Evolutionary conservation across 2,888 invertebrate genomes (phyloP), one percentile per base, ranked within the genome.

Genomic region (Napeogenes sylphis): DNA sequence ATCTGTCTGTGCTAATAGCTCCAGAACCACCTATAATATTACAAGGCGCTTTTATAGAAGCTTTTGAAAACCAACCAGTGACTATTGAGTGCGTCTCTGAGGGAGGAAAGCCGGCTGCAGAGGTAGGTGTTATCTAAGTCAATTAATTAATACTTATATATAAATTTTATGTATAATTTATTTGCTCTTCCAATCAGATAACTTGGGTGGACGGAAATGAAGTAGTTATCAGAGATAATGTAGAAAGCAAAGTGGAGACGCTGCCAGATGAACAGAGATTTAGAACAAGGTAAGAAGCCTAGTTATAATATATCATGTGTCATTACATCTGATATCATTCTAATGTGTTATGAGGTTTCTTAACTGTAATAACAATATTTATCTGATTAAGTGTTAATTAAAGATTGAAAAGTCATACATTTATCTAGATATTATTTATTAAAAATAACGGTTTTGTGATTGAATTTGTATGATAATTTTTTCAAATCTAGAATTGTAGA

Each of bases 171-270:
- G 2, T 10, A 4, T 13, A 42, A 45, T 12, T n/a, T 47, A 35
- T 58, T 35, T 32, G 32, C 13, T 35, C 13, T 58, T 45, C 30
- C 10, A 30, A 12, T 47, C 70, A 96, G 94, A 96, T 98, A 73
- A 97, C 97, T n/a, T 98, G 97, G 97, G 95, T 97, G 67, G 97
- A 97, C 81, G 95, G 96, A 6, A 92, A 94, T 64, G 97, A 97
- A 38, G 95, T 94, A 71, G 96, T 96, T 4, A 85, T 97, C 59
- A 94, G 93, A 56, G 93, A 94, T 59, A 95, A 95, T 61, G 94
- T 96, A 67, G 94, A 95, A 72, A 94, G 95, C 77, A 93, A 93
- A 32, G 92, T 94, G 46, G 95, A 95, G 70, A 91, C 92, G 3
- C 91, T 95, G 80, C 87, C 94, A 30, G 96, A 96, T 78, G 95